Conservation (phyloP, 1,140 invertebrate species). For the Brachionus koreanus region DNA sequence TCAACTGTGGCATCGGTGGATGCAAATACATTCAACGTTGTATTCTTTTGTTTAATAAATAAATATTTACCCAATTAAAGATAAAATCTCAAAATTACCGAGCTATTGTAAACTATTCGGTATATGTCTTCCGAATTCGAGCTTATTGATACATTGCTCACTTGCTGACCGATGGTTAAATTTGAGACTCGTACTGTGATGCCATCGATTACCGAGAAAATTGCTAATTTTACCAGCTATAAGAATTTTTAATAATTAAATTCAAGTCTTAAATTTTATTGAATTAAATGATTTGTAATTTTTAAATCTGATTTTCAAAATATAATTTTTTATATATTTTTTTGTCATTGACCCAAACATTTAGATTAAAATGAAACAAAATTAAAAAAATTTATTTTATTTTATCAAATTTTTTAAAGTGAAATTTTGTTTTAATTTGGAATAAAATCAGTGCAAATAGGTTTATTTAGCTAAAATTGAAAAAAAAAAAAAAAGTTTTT, state of each 20-base stretch:
- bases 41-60: conserved; percentile 15
- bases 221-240: not conserved
- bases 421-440: too few species aligned
- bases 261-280: not conserved
- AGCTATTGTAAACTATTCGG: conserved; percentile 25
- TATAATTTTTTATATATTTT: too few species aligned
- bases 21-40: conserved; percentile 27
- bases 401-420: too few species aligned
- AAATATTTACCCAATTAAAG: not conserved
- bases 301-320: not conserved
- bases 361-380: too few species aligned
- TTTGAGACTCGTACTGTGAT: conserved; percentile 7
- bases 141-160: conserved; percentile 1
- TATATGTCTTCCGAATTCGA: conserved; percentile 37
- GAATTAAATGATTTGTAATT: not conserved
- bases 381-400: too few species aligned
- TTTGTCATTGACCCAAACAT: too few species aligned
- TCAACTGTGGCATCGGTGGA: conserved; percentile 2
- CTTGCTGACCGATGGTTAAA: conserved; percentile 13
- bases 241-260: not conserved
- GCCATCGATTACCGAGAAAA: not conserved
- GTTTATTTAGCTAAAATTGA: not conserved
- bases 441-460: too few species aligned
- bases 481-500: not conserved
- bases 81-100: not conserved